A percentile compares a stretch with the other conserved stretches of the same genome.
Evolutionary conservation across 2,113 vertebrate species (phyloP).

Genomic region (Anarhynchus alexandrinus): DNA sequence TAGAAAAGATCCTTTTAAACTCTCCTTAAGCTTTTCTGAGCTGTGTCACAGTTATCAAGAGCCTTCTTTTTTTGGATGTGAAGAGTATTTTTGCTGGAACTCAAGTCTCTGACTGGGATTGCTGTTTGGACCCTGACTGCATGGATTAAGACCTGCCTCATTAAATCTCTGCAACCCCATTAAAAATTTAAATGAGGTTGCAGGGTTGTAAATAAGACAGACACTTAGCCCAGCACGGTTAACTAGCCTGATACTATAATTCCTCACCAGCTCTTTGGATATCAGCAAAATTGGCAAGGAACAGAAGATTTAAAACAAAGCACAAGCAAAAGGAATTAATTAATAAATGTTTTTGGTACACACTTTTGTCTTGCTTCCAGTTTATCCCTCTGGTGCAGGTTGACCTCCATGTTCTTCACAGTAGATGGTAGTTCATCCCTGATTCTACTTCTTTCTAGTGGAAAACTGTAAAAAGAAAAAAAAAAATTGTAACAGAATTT

Average conservation of each 20-base stretch:
- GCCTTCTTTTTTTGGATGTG: not conserved
- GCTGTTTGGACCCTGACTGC: not conserved
- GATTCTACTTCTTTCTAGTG: not conserved
- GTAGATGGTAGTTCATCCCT: not conserved
- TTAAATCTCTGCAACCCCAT: slow-evolving; percentile 23
- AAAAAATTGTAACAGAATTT: not conserved
- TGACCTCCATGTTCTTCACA: not conserved
- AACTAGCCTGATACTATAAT: not conserved
- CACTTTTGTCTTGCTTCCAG: not conserved
- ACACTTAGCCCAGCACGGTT: not conserved
- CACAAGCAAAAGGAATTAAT: not conserved
- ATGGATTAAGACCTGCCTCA: slow-evolving; percentile 6
- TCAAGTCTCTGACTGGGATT: not conserved
- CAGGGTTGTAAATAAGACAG: slow-evolving; percentile 28
- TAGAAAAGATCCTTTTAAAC: not conserved
- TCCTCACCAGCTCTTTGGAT: not conserved
- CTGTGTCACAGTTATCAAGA: not conserved
- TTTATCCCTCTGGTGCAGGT: not conserved
- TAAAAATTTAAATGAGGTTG: slow-evolving; percentile 36
- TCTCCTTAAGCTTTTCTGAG: not conserved
- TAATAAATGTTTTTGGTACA: not conserved
- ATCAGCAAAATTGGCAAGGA: not conserved
- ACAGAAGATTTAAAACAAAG: not conserved
- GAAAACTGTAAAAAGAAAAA: not conserved
- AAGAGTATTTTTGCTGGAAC: not conserved